Percentiles rank a stretch among this genome's conserved stretches.
Evolutionary conservation across 2,797 vertebrate species (phyloP).

Genomic region (Heliangelus exortis): DNA sequence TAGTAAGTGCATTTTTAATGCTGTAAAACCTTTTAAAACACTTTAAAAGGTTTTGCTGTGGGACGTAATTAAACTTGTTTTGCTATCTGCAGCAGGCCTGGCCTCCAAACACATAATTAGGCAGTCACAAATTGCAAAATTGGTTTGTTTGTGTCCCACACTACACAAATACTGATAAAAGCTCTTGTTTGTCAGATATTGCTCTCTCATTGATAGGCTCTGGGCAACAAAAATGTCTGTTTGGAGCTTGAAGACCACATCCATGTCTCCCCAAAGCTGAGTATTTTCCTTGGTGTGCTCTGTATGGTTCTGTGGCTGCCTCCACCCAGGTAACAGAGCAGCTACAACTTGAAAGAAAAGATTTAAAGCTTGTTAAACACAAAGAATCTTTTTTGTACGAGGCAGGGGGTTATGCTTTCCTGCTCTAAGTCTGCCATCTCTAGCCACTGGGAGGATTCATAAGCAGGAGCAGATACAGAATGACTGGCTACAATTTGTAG

Average conservation of each 20-base stretch:
- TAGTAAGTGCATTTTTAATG: slow-evolving; percentile 36
- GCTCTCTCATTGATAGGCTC: background rate
- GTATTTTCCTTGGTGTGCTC: background rate
- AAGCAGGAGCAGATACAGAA: slow-evolving; percentile 25
- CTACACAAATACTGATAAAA: slow-evolving; percentile 27
- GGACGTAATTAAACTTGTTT: slow-evolving; percentile 48
- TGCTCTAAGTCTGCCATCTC: background rate
- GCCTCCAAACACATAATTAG: slow-evolving; percentile 28
- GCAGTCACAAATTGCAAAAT: slow-evolving; percentile 39
- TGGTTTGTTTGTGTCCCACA: slow-evolving; percentile 10
- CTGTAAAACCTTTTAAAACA: slow-evolving; percentile 29
- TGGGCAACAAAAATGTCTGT: background rate
- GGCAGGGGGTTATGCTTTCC: background rate
- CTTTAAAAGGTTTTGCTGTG: slow-evolving; percentile 14
- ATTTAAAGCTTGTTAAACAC: background rate
- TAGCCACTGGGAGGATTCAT: background rate
- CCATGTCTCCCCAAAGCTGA: background rate
- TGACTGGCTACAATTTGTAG: slow-evolving; percentile 2
- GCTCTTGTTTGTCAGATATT: slow-evolving; percentile 18
- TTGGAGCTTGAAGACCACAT: background rate
- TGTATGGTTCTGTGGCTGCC: background rate
- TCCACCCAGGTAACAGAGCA: background rate
- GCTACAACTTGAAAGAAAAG: background rate
- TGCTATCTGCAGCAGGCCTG: slow-evolving; percentile 15
- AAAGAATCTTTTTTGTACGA: background rate